Conservation (phyloP, 2,888 invertebrate genomes). For the Eupeodes luniger region DNA sequence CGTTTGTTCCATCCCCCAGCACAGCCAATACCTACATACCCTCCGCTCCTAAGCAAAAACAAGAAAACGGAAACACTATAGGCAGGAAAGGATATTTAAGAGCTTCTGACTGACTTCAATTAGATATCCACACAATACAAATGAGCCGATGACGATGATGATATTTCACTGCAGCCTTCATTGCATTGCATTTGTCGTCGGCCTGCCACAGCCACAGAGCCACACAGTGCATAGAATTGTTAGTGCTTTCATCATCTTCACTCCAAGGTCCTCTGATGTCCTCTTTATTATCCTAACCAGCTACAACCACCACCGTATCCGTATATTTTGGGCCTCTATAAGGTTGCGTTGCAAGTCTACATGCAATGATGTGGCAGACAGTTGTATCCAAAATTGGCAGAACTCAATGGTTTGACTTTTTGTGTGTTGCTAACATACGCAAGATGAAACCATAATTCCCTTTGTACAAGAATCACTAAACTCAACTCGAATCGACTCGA, state of each 20-base stretch:
- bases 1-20: not conserved
- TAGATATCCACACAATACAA: conserved; percentile 75
- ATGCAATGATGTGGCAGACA: conserved; percentile 48
- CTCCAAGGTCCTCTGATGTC: conserved; percentile 15
- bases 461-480: conserved; percentile 61
- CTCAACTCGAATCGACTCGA: not conserved
- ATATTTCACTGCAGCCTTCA: conserved; percentile 66
- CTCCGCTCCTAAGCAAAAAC: conserved; percentile 41
- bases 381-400: conserved; percentile 60
- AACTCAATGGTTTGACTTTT: conserved; percentile 51
- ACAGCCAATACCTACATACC: too few relatives aligned
- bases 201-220: not conserved
- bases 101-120: conserved; percentile 72
- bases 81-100: conserved; percentile 61
- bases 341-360: conserved; percentile 36
- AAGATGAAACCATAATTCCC: conserved; percentile 73
- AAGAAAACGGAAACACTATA: conserved; percentile 40
- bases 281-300: not conserved
- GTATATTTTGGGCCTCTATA: conserved; percentile 14
- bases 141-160: conserved; percentile 67
- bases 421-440: conserved; percentile 63
- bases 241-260: conserved; percentile 49
- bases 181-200: conserved; percentile 19
- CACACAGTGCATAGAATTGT: conserved; percentile 50
- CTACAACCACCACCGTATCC: not conserved